A percentile compares a stretch with the other conserved stretches of the same genome.
Conservation (phyloP, 2,113 vertebrate genomes). For the Oreochromis spilurus region DNA sequence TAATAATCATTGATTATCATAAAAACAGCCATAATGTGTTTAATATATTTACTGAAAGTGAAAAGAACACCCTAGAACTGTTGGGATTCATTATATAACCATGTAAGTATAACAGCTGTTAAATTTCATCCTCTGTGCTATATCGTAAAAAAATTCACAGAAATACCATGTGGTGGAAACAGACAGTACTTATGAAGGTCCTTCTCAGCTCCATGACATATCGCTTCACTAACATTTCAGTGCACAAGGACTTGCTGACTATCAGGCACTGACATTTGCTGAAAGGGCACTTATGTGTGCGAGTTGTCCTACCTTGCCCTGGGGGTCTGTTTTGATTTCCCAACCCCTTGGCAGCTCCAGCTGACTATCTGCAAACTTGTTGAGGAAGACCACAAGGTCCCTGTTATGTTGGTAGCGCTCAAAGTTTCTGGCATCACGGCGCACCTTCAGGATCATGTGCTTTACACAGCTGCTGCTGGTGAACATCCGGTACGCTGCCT, state of each 20-base stretch:
- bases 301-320: slow-evolving; percentile 83
- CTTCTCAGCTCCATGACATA: not conserved
- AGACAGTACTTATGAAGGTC: not conserved
- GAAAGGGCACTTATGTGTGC: not conserved
- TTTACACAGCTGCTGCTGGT: slow-evolving; percentile 97
- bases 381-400: slow-evolving; percentile 96
- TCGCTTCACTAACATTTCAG: not conserved
- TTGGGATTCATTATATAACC: not conserved
- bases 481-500: slow-evolving; percentile 96
- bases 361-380: slow-evolving; percentile 90
- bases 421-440: slow-evolving; percentile 92
- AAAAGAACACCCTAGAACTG: not conserved
- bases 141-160: not conserved
- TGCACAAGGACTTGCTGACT: not conserved
- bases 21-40: too few species aligned
- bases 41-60: not conserved
- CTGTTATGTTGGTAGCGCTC: slow-evolving; percentile 98
- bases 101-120: rapidly evolving
- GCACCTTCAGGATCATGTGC: slow-evolving; percentile 98
- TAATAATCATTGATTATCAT: not conserved
- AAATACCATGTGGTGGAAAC: not conserved
- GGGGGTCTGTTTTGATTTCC: slow-evolving; percentile 96
- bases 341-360: slow-evolving; percentile 93
- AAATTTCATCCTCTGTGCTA: not conserved
- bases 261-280: not conserved